These are phyloP conservation scores for Pongo pygmaeus DNA, from an alignment of 2,113 vertebrate species.

Conservation along the genomic window DNA sequence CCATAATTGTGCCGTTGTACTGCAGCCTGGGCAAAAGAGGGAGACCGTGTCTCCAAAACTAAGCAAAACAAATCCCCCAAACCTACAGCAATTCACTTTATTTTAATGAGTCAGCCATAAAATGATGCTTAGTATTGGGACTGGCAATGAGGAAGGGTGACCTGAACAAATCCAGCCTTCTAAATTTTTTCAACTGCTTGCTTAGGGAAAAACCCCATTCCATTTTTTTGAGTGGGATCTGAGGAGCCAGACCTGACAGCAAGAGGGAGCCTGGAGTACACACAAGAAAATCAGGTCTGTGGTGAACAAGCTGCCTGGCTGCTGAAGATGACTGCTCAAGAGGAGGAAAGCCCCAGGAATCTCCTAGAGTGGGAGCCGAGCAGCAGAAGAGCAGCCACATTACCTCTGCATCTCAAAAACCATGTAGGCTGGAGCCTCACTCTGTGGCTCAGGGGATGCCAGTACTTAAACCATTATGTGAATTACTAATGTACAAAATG, in stretches of 20 bases:
- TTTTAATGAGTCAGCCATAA: background rate
- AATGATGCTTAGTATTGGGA: background rate
- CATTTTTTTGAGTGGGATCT: background rate
- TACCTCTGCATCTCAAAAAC: background rate
- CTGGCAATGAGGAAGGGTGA: background rate
- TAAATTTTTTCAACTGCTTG: background rate
- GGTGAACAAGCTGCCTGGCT: background rate
- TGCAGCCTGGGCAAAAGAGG: no score
- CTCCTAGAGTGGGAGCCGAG: fast-evolving
- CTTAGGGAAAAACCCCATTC: background rate
- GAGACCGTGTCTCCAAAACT: no score
- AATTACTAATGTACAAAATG: background rate
- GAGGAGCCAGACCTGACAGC: background rate
- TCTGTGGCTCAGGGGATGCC: no score
- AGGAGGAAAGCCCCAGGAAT: no score
- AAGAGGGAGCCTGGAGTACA: conserved; percentile 50
- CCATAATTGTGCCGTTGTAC: no score
- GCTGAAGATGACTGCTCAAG: no score
- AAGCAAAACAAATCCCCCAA: background rate
- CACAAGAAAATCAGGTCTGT: background rate
- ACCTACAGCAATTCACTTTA: background rate
- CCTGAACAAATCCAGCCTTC: background rate
- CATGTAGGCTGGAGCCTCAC: background rate
- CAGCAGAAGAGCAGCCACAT: fast-evolving
- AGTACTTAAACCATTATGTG: background rate